Base-by-base conservation (phyloP, 2,888 invertebrate genomes). In the Ochropleura plecta region DNA sequence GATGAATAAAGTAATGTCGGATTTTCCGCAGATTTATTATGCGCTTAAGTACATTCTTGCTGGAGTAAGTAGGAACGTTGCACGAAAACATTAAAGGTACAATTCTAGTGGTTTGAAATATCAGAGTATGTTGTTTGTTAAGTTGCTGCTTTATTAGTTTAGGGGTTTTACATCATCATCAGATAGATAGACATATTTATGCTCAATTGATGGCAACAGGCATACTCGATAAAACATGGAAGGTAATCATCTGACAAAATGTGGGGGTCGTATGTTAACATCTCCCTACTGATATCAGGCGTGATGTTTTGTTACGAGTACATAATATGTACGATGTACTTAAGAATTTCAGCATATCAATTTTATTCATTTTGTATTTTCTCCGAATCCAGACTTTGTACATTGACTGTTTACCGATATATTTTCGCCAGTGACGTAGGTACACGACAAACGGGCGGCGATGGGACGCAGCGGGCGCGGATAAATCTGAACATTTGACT, bases 401-500 rank as follows among this genome's bases (percentile, higher is more conserved):
- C 51, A 65, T 62, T 65, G 30, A 71, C 40, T 79, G 59, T 84
- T 81, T 81, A 62, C 40, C n/a, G 46, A 60, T 67, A 70, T 81
- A 81, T 70, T 70, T 55, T 70, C 55, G 44, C 48, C n/a, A 64
- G 60, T 69, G 82, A 72, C 62, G 69, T 51, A 63, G n/a, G 48
- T 71, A 81, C 59, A 82, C 85, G 85, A 82, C 42, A 76, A 72
- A 82, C 63, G 78, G 57, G 42, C 42, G 59, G 59, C 69, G 70
- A 68, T 82, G 85, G 70, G 85, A 73, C 72, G 67, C 76, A 66
- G 77, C 53, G 80, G 70, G 49, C 76, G 49, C 72, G 63, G 66
- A 70, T 77, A 82, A 77, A 82, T 81, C 78, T 30, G 67, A 72
- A 72, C 82, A 70, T 85, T 82, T 82, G 85, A 82, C 51, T 77